Evolutionary conservation across 2,888 invertebrate genomes (phyloP), one percentile per base, ranked within the genome.

Genomic region (Harmothoe impar): DNA sequence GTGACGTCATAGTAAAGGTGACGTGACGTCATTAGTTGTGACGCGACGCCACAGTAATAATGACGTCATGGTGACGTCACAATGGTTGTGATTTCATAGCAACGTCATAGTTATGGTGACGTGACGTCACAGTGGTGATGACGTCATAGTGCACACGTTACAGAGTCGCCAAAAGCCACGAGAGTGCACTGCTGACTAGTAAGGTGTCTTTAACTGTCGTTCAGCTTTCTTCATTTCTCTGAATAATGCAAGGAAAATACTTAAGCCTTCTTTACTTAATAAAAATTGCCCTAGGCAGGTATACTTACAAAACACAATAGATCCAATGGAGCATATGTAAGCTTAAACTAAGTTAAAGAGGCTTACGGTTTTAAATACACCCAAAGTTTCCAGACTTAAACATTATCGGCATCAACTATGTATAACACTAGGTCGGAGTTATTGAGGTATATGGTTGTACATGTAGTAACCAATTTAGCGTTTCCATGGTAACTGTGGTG

Each of bases 321-420:
- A 43, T 43, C 43, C 10, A 10, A 10, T 43, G 43, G 43, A 43
- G 81, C 81, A 29, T 81, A 17, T 33, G 17, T 81, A 81, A 17
- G 20, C 33, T 17, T 29, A 29, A 25, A 77, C 5, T 43, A 62
- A 62, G 62, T 3, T 62, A 3, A 20, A 62, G 62, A n/a, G 62
- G 15, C 62, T 62, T 62, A 5, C 15, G 77, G 17, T 33, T 81
- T 33, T 5, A 25, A 35, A 43, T 20, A 43, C 81, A 81, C 81
- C 81, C 81, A 81, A 81, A 35, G 81, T 81, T 81, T 81, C 81
- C 81, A 81, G 72, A 72, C 72, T 72, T 72, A 72, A 72, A 3
- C 5, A 10, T 62, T 12, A 62, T 62, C 62, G 20, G 3, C 23
- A 62, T 62, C n/a, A n/a, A 20, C 15, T 62, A 62, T 62, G 17